These are phyloP conservation scores for Calcarius lapponicus DNA, from an alignment of 2,797 vertebrate genomes.

Conservation along the genomic window DNA sequence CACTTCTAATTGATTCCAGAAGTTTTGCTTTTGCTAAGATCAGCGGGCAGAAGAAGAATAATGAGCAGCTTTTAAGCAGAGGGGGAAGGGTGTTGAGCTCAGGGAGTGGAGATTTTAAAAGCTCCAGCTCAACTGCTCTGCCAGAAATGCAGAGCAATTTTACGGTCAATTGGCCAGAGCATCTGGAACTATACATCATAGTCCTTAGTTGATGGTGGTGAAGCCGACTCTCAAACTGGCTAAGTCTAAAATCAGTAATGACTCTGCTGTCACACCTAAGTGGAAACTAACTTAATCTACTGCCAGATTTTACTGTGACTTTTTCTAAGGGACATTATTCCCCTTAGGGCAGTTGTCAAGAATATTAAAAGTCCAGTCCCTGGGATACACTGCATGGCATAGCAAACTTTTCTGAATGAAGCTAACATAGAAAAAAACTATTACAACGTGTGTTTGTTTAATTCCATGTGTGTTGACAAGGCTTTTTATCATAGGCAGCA, in stretches of 20 bases:
- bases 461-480: constrained; percentile 66
- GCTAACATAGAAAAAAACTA: constrained; percentile 8
- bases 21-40: constrained; percentile 83
- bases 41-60: constrained; percentile 84
- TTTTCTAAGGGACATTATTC: constrained; percentile 66
- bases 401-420: constrained; percentile 32
- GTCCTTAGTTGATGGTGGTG: constrained; percentile 78
- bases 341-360: constrained; percentile 56
- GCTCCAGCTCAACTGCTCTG: constrained; percentile 80
- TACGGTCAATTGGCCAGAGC: constrained; percentile 95
- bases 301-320: constrained; percentile 64
- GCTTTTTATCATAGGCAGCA: constrained; percentile 61
- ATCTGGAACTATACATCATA: constrained; percentile 94
- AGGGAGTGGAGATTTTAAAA: constrained; percentile 84
- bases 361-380: constrained; percentile 38
- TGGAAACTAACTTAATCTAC: constrained; percentile 74
- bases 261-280: constrained; percentile 75
- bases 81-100: constrained; percentile 73
- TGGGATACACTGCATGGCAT: not conserved
- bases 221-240: constrained; percentile 79
- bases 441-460: constrained; percentile 55
- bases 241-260: constrained; percentile 76
- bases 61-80: constrained; percentile 85
- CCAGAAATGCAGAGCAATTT: constrained; percentile 92
- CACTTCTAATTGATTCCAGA: constrained; percentile 98